Evolutionary conservation across 2,888 invertebrate species (phyloP).

Genomic region (Ellobium chinense): DNA sequence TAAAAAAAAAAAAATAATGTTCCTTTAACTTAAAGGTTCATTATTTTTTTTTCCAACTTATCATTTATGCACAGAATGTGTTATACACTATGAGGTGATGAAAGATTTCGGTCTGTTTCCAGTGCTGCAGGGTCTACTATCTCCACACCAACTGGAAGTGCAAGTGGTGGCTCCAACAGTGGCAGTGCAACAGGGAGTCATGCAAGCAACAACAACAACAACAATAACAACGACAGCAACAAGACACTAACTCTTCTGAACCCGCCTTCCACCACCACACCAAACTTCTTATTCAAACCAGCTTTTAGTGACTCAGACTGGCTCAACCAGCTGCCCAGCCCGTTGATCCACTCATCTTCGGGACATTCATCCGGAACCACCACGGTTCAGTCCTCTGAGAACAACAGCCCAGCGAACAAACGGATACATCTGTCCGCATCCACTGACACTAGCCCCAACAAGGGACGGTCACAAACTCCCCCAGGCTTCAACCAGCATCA

Average conservation of each 20-base stretch:
- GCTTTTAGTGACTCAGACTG: slow-evolving; percentile 43
- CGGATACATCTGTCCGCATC: slow-evolving; percentile 68
- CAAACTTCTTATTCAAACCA: slow-evolving; percentile 42
- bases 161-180: slow-evolving; percentile 46
- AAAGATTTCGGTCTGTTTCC: too few species aligned
- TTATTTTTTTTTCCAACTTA: too few species aligned
- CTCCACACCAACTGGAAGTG: slow-evolving; percentile 51
- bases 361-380: slow-evolving; percentile 41
- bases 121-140: slow-evolving; percentile 47
- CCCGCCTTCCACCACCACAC: slow-evolving; percentile 36
- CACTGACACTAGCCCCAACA: slow-evolving; percentile 62
- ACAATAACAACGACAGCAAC: slow-evolving; percentile 30
- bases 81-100: too few species aligned
- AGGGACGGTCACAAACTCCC: slow-evolving; percentile 49
- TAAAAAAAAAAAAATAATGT: too few species aligned
- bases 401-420: slow-evolving; percentile 71
- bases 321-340: slow-evolving; percentile 42
- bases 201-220: slow-evolving; percentile 16
- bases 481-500: slow-evolving; percentile 36
- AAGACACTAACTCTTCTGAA: slow-evolving; percentile 36
- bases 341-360: slow-evolving; percentile 32
- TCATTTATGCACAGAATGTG: too few species aligned
- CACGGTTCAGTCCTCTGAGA: slow-evolving; percentile 68
- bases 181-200: slow-evolving; percentile 39
- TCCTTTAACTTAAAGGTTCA: too few species aligned